These are phyloP conservation scores for Polydrusus cervinus DNA, from an alignment of 2,888 invertebrate species.

Conservation along the genomic window DNA sequence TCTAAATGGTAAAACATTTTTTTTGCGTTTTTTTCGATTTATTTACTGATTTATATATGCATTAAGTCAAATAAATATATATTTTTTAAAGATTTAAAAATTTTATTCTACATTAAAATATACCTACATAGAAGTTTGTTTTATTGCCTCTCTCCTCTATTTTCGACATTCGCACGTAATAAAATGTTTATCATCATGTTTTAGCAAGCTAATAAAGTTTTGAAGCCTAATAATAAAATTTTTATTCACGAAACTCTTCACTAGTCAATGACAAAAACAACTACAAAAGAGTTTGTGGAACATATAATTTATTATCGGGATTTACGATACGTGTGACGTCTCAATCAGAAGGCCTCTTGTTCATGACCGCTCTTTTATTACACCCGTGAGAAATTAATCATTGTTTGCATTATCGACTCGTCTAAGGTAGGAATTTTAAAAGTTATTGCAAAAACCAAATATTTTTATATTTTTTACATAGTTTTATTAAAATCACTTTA, in stretches of 20 bases:
- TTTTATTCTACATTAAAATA: neutral
- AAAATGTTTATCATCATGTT: no score
- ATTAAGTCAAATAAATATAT: no score
- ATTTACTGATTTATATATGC: no score
- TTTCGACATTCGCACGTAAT: no score
- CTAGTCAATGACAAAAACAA: constrained; percentile 4
- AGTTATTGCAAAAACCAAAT: no score
- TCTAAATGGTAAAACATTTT: no score
- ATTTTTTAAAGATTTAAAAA: neutral
- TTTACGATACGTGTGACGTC: constrained; percentile 67
- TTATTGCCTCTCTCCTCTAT: no score
- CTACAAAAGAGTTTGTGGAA: constrained; percentile 25
- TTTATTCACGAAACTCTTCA: neutral
- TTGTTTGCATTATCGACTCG: constrained; percentile 55
- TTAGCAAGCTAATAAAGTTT: no score
- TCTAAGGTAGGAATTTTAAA: neutral
- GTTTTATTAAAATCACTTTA: no score
- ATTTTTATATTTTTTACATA: no score
- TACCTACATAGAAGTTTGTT: no score
- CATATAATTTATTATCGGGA: constrained; percentile 67
- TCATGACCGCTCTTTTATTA: constrained; percentile 66
- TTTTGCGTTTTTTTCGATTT: no score
- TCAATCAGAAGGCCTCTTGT: constrained; percentile 69
- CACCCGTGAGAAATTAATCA: constrained; percentile 69
- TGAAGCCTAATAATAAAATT: neutral